A percentile compares a stretch with the other conserved stretches of the same genome.
Conservation (phyloP, 2,888 invertebrate species). For the Gymnosoma rotundatum region DNA sequence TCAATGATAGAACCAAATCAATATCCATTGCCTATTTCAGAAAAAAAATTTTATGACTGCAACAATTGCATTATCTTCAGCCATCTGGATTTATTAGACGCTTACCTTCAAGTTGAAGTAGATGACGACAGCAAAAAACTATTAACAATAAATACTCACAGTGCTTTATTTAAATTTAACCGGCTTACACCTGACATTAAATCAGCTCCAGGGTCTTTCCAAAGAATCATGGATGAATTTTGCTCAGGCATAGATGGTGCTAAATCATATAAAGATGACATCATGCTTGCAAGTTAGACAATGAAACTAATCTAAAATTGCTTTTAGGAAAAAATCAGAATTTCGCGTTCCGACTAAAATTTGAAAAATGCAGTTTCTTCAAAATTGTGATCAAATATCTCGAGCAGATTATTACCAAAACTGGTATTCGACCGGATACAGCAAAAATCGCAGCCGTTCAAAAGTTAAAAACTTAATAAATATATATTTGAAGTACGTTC, state of each 20-base stretch:
- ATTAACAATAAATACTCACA: constrained; percentile 67
- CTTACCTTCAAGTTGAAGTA: no score
- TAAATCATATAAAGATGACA: constrained; percentile 64
- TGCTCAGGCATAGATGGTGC: constrained; percentile 46
- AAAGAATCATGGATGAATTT: constrained; percentile 65
- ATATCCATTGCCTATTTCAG: no score
- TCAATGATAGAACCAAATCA: no score
- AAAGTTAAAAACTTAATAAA: no score
- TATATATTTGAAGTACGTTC: no score
- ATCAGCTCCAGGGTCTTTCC: constrained; percentile 69
- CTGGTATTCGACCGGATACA: no score
- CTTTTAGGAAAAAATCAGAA: constrained; percentile 47
- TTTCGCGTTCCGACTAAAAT: constrained; percentile 42
- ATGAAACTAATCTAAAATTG: constrained; percentile 32
- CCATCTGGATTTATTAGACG: no score
- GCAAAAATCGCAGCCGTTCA: no score
- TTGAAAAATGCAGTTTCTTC: no score
- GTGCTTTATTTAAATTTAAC: constrained; percentile 60
- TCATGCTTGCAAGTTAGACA: constrained; percentile 51
- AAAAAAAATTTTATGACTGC: no score
- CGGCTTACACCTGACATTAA: constrained; percentile 70
- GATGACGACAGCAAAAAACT: constrained; percentile 61
- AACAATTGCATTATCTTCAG: no score
- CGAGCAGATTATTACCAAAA: constrained; percentile 13
- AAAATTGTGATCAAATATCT: no score